phyloP scores from a whole-genome alignment of 1,140 invertebrate species.

The Myzus persicae region DNA sequence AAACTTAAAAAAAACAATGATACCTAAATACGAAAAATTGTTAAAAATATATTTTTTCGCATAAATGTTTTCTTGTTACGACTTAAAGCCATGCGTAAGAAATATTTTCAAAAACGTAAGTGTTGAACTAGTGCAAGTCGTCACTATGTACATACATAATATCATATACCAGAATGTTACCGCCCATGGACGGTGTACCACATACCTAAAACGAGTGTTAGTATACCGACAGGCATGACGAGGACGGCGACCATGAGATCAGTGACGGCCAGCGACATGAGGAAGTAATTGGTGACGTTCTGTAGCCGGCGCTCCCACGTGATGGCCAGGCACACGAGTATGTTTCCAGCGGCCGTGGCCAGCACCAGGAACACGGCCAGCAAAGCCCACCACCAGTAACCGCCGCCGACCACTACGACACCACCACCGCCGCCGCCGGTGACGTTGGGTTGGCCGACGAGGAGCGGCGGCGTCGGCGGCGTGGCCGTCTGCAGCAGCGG shows the following conservation, averaged over 20 bases:
- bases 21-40: background rate
- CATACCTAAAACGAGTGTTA: constrained; percentile 79
- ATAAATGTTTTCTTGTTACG: too few relatives aligned
- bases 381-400: constrained; percentile 71
- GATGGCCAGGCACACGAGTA: constrained; percentile 92
- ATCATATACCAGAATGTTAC: background rate
- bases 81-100: too few relatives aligned
- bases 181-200: constrained; percentile 61
- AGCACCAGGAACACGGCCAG: constrained; percentile 81
- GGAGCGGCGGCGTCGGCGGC: background rate
- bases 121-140: too few relatives aligned
- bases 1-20: too few relatives aligned
- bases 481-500: constrained; percentile 10
- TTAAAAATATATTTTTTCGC: too few relatives aligned
- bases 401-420: background rate
- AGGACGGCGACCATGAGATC: constrained; percentile 92
- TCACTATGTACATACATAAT: background rate
- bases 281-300: constrained; percentile 96
- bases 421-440: background rate
- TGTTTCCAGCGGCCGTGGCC: constrained; percentile 89
- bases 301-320: constrained; percentile 86
- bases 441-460: constrained; percentile 20
- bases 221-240: constrained; percentile 89
- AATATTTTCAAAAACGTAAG: too few relatives aligned
- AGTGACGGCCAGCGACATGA: constrained; percentile 94